Conservation (phyloP, 2,113 vertebrate species). For the Alosa alosa region DNA sequence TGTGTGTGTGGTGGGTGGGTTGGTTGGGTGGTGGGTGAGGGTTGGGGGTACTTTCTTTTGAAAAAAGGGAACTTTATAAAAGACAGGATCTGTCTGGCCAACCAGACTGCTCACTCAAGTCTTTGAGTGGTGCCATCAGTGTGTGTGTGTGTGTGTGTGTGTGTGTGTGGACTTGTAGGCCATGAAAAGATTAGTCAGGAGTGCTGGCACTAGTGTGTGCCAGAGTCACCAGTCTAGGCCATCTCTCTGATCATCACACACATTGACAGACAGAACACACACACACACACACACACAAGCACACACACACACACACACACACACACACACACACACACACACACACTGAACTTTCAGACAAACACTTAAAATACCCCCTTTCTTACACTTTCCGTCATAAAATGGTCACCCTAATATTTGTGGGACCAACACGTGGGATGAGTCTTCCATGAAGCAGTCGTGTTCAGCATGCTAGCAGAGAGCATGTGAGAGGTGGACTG, state of each 20-base stretch:
- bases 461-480: not conserved
- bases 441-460: not conserved
- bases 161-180: not conserved
- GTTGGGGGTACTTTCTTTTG: slow-evolving; percentile 1
- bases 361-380: too few species aligned
- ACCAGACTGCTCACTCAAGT: not conserved
- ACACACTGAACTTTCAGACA: not conserved
- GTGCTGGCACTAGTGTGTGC: not conserved
- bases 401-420: not conserved
- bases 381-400: too few species aligned
- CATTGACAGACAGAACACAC: not conserved
- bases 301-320: not conserved
- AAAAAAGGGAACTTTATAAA: slow-evolving; percentile 9
- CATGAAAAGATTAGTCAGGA: not conserved
- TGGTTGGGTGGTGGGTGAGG: slow-evolving; percentile 7
- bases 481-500: not conserved
- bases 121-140: slow-evolving; percentile 4
- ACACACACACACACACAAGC: not conserved
- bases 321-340: not conserved
- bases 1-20: slow-evolving; percentile 8
- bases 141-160: not conserved
- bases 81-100: slow-evolving; percentile 7
- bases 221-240: not conserved
- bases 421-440: not conserved
- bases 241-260: not conserved